Evolutionary conservation across 2,888 invertebrate genomes (phyloP).

Genomic region (Serripes groenlandicus): DNA sequence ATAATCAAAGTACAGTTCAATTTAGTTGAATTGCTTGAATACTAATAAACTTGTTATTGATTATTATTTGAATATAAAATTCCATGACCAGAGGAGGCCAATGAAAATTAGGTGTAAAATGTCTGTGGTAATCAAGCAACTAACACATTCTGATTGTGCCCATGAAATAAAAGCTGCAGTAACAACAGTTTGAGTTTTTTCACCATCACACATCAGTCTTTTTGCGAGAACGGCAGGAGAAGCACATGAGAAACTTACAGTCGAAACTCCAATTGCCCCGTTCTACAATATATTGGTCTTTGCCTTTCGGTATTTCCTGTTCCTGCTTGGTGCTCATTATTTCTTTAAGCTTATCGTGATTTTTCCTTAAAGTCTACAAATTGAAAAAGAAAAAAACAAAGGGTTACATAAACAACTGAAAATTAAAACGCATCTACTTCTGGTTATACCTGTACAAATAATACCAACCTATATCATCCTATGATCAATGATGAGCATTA

Average conservation of each 20-base stretch:
- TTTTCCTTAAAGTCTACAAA: slow-evolving; percentile 86
- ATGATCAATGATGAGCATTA: not conserved
- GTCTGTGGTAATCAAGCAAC: not conserved
- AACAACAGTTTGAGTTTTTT: slow-evolving; percentile 4
- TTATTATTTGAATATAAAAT: not conserved
- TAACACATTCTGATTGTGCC: slow-evolving; percentile 2
- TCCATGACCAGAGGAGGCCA: not conserved
- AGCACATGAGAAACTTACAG: slow-evolving; percentile 87
- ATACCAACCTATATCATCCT: slow-evolving; percentile 15
- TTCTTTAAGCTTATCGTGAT: slow-evolving; percentile 73
- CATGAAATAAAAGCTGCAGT: not conserved
- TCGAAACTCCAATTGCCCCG: slow-evolving; percentile 88
- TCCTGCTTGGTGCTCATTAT: slow-evolving; percentile 79
- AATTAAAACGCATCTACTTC: slow-evolving; percentile 2
- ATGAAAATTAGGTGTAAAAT: not conserved
- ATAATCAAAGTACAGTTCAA: slow-evolving; percentile 8
- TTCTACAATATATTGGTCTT: slow-evolving; percentile 88
- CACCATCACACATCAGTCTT: slow-evolving; percentile 72
- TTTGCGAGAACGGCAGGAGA: slow-evolving; percentile 76
- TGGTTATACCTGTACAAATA: not conserved
- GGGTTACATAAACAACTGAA: no score
- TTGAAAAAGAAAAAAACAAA: no score
- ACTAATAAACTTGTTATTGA: not conserved
- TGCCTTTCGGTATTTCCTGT: slow-evolving; percentile 88
- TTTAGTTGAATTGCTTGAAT: not conserved